Conservation (phyloP, 2,113 vertebrate species). For the Onychostruthus taczanowskii region DNA sequence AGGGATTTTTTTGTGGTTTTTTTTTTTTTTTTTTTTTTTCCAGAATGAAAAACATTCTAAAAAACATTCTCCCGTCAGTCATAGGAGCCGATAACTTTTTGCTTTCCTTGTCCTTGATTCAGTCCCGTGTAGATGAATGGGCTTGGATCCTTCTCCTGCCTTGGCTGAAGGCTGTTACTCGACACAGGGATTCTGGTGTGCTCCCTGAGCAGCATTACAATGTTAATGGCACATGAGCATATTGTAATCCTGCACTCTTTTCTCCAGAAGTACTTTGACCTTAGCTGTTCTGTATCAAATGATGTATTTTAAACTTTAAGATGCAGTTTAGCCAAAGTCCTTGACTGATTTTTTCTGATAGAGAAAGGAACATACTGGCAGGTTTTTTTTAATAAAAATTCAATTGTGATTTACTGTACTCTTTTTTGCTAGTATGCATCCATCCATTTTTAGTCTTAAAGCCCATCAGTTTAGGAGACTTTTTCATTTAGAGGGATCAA, state of each 20-base stretch:
- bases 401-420: background rate
- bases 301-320: background rate
- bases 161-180: background rate
- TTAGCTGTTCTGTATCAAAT: background rate
- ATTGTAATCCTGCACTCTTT: background rate
- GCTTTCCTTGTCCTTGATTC: background rate
- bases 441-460: conserved; percentile 7
- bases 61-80: background rate
- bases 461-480: background rate
- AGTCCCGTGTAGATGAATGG: background rate
- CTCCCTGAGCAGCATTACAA: background rate
- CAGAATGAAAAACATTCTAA: background rate
- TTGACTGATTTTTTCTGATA: background rate
- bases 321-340: background rate
- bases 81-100: background rate
- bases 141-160: background rate
- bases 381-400: background rate
- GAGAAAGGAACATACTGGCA: background rate
- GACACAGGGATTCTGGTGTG: background rate
- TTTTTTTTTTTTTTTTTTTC: background rate
- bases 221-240: background rate
- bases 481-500: background rate
- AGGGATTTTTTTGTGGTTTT: background rate
- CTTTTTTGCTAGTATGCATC: background rate
- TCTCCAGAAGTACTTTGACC: background rate